phyloP scores from a whole-genome alignment of 92 coral and sea anemone species.

The Meandrina meandrites region DNA sequence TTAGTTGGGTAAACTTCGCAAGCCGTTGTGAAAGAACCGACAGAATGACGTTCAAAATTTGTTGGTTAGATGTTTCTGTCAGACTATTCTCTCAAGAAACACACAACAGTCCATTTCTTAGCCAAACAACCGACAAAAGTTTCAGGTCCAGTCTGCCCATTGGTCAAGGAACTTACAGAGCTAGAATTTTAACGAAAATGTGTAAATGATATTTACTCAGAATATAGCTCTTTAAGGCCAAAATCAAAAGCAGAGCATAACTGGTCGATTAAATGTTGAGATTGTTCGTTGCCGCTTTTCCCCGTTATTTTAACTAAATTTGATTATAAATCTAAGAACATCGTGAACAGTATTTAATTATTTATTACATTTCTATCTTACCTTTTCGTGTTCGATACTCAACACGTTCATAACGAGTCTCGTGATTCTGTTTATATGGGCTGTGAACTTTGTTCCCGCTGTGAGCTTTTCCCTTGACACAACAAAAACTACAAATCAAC shows the following conservation, averaged over 20 bases:
- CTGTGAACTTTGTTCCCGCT: slow-evolving; percentile 18
- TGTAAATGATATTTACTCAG: no score
- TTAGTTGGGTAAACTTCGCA: not conserved
- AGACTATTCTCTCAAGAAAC: not conserved
- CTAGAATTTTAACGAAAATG: no score
- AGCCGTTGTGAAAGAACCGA: not conserved
- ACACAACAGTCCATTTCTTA: not conserved
- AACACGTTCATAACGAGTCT: not conserved
- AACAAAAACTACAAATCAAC: slow-evolving; percentile 2
- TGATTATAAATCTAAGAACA: not conserved
- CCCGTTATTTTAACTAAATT: not conserved
- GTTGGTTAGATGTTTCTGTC: not conserved
- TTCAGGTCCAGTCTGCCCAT: no score
- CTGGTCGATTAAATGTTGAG: no score
- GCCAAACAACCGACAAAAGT: not conserved
- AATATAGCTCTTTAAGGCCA: no score
- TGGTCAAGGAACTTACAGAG: no score
- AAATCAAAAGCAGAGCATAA: no score
- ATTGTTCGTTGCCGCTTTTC: not conserved
- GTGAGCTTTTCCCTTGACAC: not conserved
- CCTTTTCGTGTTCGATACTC: not conserved
- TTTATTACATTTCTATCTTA: not conserved
- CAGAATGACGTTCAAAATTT: not conserved
- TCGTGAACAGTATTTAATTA: not conserved
- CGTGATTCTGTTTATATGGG: slow-evolving; percentile 20